Base-by-base conservation (phyloP, 2,888 invertebrate species). In the Volucella inflata region DNA sequence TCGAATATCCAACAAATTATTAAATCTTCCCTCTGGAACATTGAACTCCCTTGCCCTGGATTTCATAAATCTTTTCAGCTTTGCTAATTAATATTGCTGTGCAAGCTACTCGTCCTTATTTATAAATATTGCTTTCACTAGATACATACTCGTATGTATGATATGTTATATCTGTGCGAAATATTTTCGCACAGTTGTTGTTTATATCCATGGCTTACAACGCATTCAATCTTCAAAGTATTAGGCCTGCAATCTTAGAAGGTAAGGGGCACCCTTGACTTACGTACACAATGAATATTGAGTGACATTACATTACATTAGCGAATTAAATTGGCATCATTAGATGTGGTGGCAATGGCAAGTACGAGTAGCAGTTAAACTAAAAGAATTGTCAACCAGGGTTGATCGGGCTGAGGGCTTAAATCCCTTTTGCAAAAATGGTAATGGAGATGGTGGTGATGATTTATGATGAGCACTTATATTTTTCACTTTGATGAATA, bases 301-400 rank as follows among this genome's bases (percentile, higher is more conserved):
- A 65, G 62, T 75, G 62, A 77, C 85, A 85, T 81, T 71, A 85
- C 85, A 85, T 85, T 85, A 81, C 85, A 85, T 85, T 85, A 85
- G 85, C 81, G 85, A 85, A 85, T 85, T 85, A 85, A 85, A 85
- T 85, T 85, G 85, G 81, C 85, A 81, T 85, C 85, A 85, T 85
- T 85, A 85, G 81, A 85, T 76, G 85, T 72, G 67, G 81, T 85
- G 81, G 81, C 51, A 71, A 51, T 51, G 16, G 55, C 46, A 55
- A 51, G 53, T 59, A 60, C 46, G 50, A 51, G 53, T 59, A 60
- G 70, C 65, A 79, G 59, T 72, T 60, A 71, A 79, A 67, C 21
- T 14, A 76, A 76, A 65, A 71, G 60, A 82, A 71, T 71, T 77
- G 82, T 67, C 71, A 82, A 60, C 70, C 17, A 16, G n/a, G 30